Evolutionary conservation across 53 echinoderm and acorn worm species (phyloP).

Genomic region (Stichopus horrens): DNA sequence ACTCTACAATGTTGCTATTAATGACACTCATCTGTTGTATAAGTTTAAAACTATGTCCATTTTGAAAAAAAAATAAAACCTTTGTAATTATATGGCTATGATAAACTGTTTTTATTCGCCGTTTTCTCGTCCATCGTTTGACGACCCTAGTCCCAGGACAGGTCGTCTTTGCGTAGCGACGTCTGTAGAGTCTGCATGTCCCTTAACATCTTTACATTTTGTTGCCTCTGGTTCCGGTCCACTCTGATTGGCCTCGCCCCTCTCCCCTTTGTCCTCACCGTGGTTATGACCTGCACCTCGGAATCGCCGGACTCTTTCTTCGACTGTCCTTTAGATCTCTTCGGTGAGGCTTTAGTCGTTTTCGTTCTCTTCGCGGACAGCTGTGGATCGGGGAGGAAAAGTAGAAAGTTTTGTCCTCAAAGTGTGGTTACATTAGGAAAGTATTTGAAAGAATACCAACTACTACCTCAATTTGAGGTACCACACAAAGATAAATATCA

Average conservation of each 20-base stretch:
- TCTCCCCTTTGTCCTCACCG: constrained; percentile 82
- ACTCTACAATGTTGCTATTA: too few relatives aligned
- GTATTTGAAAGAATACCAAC: not conserved
- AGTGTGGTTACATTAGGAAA: not conserved
- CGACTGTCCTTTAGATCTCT: constrained; percentile 33
- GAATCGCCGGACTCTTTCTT: constrained; percentile 42
- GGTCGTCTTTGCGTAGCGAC: constrained; percentile 83
- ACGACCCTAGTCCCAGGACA: constrained; percentile 77
- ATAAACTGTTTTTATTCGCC: too few relatives aligned
- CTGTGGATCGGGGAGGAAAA: constrained; percentile 1
- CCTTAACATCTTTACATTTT: constrained; percentile 58
- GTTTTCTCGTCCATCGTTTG: too few relatives aligned
- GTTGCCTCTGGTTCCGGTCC: constrained; percentile 31
- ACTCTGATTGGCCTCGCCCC: constrained; percentile 70
- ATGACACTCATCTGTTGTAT: too few relatives aligned
- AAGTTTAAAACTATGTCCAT: too few relatives aligned
- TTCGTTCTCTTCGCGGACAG: constrained; percentile 12
- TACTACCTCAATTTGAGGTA: too few relatives aligned
- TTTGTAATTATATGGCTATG: too few relatives aligned
- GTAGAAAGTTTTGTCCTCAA: too few relatives aligned
- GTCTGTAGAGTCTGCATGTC: constrained; percentile 88
- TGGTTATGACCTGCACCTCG: constrained; percentile 94
- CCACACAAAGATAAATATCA: not conserved
- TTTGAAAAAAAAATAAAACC: too few relatives aligned
- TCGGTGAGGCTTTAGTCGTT: constrained; percentile 48